Conservation (phyloP, 2,888 invertebrate species). For the Belgica antarctica region DNA sequence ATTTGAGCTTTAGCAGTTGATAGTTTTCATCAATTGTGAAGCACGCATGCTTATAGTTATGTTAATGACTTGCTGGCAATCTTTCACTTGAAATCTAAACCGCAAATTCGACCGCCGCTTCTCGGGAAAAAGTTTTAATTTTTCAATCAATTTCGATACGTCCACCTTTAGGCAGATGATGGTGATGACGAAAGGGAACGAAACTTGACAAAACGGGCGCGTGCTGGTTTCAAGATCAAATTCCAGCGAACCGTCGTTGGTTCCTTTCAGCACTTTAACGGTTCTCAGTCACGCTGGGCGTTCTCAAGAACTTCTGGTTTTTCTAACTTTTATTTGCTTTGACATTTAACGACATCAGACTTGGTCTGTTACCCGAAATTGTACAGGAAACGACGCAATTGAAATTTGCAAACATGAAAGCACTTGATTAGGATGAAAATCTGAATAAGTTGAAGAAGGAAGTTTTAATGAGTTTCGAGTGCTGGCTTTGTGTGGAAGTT, state of each 20-base stretch:
- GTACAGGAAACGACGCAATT: neutral
- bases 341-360: slow-evolving; percentile 16
- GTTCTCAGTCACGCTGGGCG: slow-evolving; percentile 1
- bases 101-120: neutral
- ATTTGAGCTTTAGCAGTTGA: neutral
- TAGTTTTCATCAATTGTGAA: slow-evolving; percentile 10
- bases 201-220: slow-evolving; percentile 20
- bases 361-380: too few species aligned
- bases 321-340: neutral
- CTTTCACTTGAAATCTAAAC: neutral
- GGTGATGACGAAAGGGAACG: too few species aligned
- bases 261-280: neutral
- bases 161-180: too few species aligned
- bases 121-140: neutral
- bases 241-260: neutral
- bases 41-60: neutral
- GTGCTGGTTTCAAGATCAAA: slow-evolving; percentile 26
- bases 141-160: too few species aligned
- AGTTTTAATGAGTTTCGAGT: too few species aligned
- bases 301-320: neutral
- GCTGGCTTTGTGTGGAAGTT: too few species aligned
- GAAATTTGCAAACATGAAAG: slow-evolving; percentile 2
- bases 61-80: neutral
- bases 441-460: slow-evolving; percentile 10
- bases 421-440: neutral